Percentiles rank a stretch among this genome's conserved stretches.
Evolutionary conservation across 2,113 vertebrate genomes (phyloP).

Genomic region (Eonycteris spelaea): DNA sequence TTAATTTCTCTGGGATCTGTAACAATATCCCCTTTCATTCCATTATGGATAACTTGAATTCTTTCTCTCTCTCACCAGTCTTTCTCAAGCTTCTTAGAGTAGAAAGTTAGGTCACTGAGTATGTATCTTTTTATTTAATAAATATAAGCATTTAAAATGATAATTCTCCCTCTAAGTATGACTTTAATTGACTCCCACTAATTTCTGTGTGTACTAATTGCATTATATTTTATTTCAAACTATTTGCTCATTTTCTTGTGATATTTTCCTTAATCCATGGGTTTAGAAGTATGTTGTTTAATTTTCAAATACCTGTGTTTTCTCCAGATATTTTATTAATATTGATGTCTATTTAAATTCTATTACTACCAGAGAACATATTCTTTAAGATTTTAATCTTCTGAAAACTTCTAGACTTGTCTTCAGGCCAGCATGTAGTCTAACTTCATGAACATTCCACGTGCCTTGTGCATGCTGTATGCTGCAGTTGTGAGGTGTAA

Average conservation of each 20-base stretch:
- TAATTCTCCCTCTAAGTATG: not conserved
- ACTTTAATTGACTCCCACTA: not conserved
- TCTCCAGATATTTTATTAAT: not conserved
- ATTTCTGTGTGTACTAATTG: not conserved
- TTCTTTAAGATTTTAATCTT: not conserved
- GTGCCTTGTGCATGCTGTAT: not conserved
- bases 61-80: not conserved
- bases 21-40: not conserved
- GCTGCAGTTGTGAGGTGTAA: not conserved
- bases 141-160: not conserved
- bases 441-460: not conserved
- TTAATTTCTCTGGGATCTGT: not conserved
- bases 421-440: not conserved
- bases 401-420: not conserved
- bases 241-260: not conserved
- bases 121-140: conserved; percentile 3
- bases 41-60: not conserved
- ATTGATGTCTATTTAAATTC: not conserved
- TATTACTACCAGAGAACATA: not conserved
- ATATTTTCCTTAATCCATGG: not conserved
- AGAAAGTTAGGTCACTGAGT: not conserved
- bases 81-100: not conserved
- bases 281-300: not conserved
- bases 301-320: not conserved
- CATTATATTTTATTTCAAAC: not conserved